These are phyloP conservation scores for Sceloporus tristichus DNA, from an alignment of 2,113 vertebrate genomes.

Conservation along the genomic window DNA sequence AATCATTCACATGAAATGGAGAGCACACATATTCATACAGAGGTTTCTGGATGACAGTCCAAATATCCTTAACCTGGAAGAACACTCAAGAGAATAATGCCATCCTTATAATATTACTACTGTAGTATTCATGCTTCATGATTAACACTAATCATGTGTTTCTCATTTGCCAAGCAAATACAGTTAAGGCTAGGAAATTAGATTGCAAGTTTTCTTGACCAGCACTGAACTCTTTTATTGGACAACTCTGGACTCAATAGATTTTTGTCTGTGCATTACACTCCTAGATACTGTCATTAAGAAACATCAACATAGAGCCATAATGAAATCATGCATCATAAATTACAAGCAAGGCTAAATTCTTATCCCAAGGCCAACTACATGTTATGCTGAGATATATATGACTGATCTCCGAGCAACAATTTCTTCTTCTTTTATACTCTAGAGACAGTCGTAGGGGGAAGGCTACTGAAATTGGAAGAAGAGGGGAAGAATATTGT, in stretches of 20 bases:
- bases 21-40: too few relatives aligned
- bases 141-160: background rate
- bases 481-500: background rate
- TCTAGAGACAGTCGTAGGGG: background rate
- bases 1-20: too few relatives aligned
- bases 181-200: background rate
- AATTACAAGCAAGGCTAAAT: background rate
- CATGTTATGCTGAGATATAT: background rate
- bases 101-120: background rate
- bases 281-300: background rate
- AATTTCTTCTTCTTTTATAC: background rate
- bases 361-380: constrained; percentile 7
- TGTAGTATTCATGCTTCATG: background rate
- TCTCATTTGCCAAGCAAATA: background rate
- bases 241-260: background rate
- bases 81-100: background rate
- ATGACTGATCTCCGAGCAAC: background rate
- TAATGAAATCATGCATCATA: background rate
- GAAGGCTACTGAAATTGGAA: background rate
- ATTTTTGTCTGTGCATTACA: background rate
- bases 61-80: background rate
- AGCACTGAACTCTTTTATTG: background rate
- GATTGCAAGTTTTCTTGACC: background rate
- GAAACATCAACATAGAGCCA: background rate
- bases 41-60: too few relatives aligned